A percentile compares a stretch with the other conserved stretches of the same genome.
These are phyloP conservation scores for Drosophila melanocephala DNA, from an alignment of 2,888 invertebrate species.

Conservation along the genomic window DNA sequence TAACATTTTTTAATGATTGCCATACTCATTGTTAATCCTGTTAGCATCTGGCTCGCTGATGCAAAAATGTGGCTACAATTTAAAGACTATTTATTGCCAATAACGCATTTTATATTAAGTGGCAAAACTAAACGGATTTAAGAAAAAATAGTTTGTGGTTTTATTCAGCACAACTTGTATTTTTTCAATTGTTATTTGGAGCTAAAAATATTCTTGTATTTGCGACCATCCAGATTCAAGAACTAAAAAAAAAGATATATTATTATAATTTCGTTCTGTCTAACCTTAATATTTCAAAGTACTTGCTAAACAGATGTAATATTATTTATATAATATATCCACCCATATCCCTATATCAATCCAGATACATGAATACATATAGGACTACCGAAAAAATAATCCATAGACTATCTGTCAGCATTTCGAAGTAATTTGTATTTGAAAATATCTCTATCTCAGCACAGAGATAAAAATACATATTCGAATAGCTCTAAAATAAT, in stretches of 20 bases:
- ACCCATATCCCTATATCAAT: not conserved
- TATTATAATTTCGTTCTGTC: not conserved
- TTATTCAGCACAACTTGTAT: not conserved
- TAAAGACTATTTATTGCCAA: not conserved
- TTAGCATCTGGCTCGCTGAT: constrained; percentile 8
- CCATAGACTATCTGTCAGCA: not conserved
- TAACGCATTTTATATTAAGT: not conserved
- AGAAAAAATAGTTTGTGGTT: not conserved
- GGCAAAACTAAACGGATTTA: not conserved
- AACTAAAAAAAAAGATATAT: not conserved
- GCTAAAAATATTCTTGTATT: not conserved
- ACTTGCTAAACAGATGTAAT: not conserved
- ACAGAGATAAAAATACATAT: not conserved
- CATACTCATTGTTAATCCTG: constrained; percentile 20
- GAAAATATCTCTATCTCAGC: not conserved
- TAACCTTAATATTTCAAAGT: not conserved
- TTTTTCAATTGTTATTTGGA: not conserved
- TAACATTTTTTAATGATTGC: constrained; percentile 13
- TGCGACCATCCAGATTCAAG: no score
- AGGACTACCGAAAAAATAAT: not conserved
- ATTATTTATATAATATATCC: not conserved
- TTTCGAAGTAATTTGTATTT: not conserved
- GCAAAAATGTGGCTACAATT: not conserved
- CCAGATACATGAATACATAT: not conserved
- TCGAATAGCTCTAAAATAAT: not conserved